Conservation (phyloP, 2,888 invertebrate genomes). For the Xestia ashworthii region DNA sequence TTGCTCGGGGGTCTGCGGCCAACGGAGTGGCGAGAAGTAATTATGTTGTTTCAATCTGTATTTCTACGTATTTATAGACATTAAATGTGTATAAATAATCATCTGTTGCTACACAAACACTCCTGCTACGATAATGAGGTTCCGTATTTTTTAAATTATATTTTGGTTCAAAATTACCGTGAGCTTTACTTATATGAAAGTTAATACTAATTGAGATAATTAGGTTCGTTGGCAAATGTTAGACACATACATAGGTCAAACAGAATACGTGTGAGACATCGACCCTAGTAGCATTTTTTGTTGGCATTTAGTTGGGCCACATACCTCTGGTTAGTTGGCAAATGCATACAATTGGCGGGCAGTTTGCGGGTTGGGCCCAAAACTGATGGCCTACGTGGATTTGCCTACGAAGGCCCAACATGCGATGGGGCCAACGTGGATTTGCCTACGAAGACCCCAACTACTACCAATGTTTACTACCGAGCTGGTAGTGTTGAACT, state of each 20-base stretch:
- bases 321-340: too few species aligned
- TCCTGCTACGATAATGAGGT: background rate
- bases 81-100: background rate
- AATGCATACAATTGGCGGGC: too few species aligned
- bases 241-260: background rate
- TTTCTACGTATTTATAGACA: slow-evolving; percentile 15
- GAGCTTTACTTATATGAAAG: background rate
- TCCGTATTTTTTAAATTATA: background rate
- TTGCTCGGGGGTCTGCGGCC: slow-evolving; percentile 26
- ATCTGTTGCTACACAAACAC: background rate
- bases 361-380: too few species aligned
- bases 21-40: slow-evolving; percentile 29
- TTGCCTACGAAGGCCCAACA: too few species aligned
- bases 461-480: too few species aligned
- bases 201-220: background rate
- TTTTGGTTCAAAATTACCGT: background rate
- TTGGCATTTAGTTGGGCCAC: too few species aligned
- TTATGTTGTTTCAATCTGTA: slow-evolving; percentile 41
- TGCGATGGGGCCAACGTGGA: too few species aligned
- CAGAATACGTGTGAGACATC: slow-evolving; percentile 3
- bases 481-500: too few species aligned
- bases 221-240: background rate
- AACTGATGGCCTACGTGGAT: too few species aligned
- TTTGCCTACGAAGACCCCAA: too few species aligned
- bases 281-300: too few species aligned